Percentiles rank a stretch among this genome's conserved stretches.
phyloP scores from a whole-genome alignment of 2,888 invertebrate genomes.

The Ametastegia equiseti region DNA sequence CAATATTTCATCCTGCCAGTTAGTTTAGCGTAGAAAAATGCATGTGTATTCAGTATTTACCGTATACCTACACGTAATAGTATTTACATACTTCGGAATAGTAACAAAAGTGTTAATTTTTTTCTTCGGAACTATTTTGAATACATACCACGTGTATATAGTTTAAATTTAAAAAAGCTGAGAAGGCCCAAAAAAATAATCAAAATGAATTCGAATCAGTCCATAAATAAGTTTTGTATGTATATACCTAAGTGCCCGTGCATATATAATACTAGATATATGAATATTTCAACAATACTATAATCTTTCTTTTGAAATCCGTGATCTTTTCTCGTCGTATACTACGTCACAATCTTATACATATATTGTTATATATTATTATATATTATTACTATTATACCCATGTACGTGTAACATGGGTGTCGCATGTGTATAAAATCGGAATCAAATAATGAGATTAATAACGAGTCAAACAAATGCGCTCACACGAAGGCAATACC shows the following conservation, averaged over 20 bases:
- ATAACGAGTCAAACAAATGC: too few relatives aligned
- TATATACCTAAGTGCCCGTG: not conserved
- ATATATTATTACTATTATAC: not conserved
- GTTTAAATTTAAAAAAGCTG: not conserved
- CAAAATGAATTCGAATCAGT: not conserved
- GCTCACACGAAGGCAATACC: too few relatives aligned
- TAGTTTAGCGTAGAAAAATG: too few relatives aligned
- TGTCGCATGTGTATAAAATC: not conserved
- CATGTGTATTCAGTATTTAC: too few relatives aligned
- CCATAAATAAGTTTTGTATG: not conserved
- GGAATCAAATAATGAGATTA: too few relatives aligned
- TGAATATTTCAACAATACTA: constrained; percentile 5
- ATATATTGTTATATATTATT: not conserved
- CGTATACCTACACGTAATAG: too few relatives aligned
- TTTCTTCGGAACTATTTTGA: too few relatives aligned
- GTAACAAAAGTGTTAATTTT: too few relatives aligned
- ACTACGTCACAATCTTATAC: not conserved
- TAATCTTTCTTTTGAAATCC: constrained; percentile 39
- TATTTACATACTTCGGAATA: too few relatives aligned
- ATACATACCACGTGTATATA: not conserved
- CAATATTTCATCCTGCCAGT: too few relatives aligned
- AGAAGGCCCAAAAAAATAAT: too few relatives aligned
- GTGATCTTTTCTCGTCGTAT: constrained; percentile 33
- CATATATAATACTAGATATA: not conserved
- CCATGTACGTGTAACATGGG: not conserved